phyloP scores from a whole-genome alignment of 2,797 vertebrate genomes.

The Lepus townsendii region DNA sequence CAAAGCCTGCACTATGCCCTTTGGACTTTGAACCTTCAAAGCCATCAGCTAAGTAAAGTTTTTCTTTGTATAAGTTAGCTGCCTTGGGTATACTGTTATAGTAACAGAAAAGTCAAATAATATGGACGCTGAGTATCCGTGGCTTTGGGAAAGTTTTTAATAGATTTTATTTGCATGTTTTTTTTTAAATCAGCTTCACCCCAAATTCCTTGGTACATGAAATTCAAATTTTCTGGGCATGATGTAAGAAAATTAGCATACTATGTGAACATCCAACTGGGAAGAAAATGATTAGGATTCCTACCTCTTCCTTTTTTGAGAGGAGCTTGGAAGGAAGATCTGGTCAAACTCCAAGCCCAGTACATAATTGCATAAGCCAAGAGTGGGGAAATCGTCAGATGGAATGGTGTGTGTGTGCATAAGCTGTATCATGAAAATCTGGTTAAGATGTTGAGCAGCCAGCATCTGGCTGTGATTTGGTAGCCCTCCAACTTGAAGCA shows the following conservation, averaged over 20 bases:
- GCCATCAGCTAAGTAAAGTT: no score
- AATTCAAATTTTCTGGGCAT: constrained; percentile 12
- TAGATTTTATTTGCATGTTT: not conserved
- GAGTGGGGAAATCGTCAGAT: not conserved
- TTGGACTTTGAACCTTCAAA: no score
- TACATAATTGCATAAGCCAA: not conserved
- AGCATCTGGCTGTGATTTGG: not conserved
- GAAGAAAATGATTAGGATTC: constrained; percentile 21
- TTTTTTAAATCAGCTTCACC: not conserved
- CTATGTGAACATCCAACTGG: not conserved
- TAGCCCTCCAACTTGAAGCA: not conserved
- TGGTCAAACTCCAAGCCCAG: not conserved
- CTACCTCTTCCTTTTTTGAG: not conserved
- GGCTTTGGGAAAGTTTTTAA: not conserved
- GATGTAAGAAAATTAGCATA: not conserved
- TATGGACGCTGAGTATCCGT: not conserved
- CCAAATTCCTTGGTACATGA: not conserved
- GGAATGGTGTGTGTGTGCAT: not conserved
- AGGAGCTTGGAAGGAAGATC: not conserved
- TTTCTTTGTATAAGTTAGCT: no score
- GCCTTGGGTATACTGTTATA: no score
- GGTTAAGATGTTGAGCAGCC: not conserved
- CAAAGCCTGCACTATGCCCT: no score
- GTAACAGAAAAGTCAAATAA: no score
- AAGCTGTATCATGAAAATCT: not conserved